Base-by-base conservation (phyloP, 37 sponge, comb jelly and placozoan genomes). In the Oopsacas minuta region DNA sequence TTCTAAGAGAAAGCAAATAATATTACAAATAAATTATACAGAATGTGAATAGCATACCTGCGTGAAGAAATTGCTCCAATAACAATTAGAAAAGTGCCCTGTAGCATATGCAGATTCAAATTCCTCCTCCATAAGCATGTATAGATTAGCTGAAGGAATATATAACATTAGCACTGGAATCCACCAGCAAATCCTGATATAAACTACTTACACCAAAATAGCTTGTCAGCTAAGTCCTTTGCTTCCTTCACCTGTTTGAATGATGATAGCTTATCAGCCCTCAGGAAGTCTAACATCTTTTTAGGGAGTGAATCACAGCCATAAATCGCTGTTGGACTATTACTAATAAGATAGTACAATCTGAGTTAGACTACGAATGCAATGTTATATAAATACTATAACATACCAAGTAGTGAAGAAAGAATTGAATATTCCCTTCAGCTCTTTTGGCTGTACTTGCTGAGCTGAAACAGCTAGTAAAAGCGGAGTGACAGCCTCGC, bases 171-270 rank as follows among this genome's bases (percentile, higher is more conserved):
- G 7, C 17, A 61, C 22, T 61, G 5, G 20, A 61, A 17, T 17
- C 17, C 51, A 46, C 12, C 17, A 12, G 51, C 51, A 46, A 17
- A 17, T 46, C 17, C 17, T 61, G 1, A 61, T 61, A 32, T 3
- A 61, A 25, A 5, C 22, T 3, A 61, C 75, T 61, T 61, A 61
- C 75, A 61, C 75, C 75, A 61, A 61, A 61, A 61, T 61, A 61
- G 30, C 28, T 61, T 61, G 1, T 61, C 75, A 61, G 75, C 30
- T 5, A 61, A n/a, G 20, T 61, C 75, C 28, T 61, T 61, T n/a
- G 30, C 75, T 25, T 61, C 75, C 30, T 61, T 61, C 20, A 12
- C 28, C 22, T 61, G 75, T 61, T 61, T 61, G 30, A 61, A 61
- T 20, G 75, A 61, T 25, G 28, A 7, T n/a, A n/a, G n/a, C 28